These are phyloP conservation scores for Drosophila pseudoobscura DNA, from an alignment of 1,140 invertebrate genomes.

Conservation along the genomic window DNA sequence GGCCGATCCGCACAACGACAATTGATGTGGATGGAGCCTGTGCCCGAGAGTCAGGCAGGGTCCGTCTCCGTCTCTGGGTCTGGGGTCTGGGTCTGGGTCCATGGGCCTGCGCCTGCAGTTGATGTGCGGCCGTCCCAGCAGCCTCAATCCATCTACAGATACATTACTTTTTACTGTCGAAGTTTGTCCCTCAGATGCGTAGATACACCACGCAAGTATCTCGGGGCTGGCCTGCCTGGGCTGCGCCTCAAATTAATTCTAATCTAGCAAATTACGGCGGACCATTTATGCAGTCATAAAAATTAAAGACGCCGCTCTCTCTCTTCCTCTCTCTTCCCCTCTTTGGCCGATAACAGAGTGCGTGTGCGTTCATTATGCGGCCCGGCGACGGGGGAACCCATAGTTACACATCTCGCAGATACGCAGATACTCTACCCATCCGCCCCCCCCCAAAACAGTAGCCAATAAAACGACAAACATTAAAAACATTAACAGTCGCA, in stretches of 20 bases:
- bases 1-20: constrained; percentile 68
- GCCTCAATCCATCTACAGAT: constrained; percentile 30
- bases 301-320: constrained; percentile 66
- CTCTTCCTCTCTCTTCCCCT: not conserved
- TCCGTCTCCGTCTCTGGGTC: not conserved
- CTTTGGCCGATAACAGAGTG: constrained; percentile 56
- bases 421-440: constrained; percentile 11
- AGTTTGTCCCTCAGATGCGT: constrained; percentile 49
- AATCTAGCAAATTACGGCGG: constrained; percentile 76
- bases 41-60: not conserved
- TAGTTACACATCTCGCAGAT: constrained; percentile 55
- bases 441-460: constrained; percentile 32
- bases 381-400: constrained; percentile 16
- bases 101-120: constrained; percentile 25
- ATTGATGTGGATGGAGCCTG: constrained; percentile 61
- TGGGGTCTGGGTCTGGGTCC: not conserved
- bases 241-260: constrained; percentile 72
- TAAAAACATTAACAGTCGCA: constrained; percentile 76
- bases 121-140: constrained; percentile 1
- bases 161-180: constrained; percentile 65
- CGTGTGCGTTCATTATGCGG: constrained; percentile 63
- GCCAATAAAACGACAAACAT: constrained; percentile 71
- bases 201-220: constrained; percentile 27
- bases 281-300: constrained; percentile 78
- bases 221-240: constrained; percentile 24